A percentile compares a stretch with the other conserved stretches of the same genome.
Conservation (phyloP, 2,888 invertebrate species). For the Ectropis crepuscularia region DNA sequence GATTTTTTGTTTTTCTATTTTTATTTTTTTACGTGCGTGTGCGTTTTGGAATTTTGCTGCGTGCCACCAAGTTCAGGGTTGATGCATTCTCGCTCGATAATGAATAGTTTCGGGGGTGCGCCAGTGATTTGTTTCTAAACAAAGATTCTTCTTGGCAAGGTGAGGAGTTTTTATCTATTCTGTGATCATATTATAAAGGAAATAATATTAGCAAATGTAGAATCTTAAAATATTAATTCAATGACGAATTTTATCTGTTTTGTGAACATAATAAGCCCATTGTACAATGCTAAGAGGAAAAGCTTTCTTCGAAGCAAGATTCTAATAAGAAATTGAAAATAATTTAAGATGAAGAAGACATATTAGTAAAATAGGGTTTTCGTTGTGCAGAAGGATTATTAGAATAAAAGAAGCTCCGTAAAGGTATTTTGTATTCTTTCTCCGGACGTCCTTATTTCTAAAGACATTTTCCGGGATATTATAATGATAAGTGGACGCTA, state of each 20-base stretch:
- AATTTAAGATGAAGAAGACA: no score
- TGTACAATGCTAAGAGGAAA: no score
- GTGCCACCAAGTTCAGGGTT: constrained; percentile 83
- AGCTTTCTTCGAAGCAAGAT: no score
- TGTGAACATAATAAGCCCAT: no score
- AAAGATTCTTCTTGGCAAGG: constrained; percentile 38
- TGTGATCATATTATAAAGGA: neutral
- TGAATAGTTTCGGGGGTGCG: constrained; percentile 57
- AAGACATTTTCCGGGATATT: constrained; percentile 8
- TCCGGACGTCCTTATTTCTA: neutral
- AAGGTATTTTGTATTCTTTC: neutral
- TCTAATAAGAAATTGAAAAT: no score
- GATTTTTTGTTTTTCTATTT: constrained; percentile 50
- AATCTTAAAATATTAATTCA: no score
- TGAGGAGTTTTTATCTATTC: constrained; percentile 28
- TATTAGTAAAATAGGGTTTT: neutral
- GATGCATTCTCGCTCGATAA: constrained; percentile 82
- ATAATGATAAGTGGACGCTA: constrained; percentile 10
- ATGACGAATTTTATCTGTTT: no score
- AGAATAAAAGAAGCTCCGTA: neutral
- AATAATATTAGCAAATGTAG: no score
- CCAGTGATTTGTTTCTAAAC: constrained; percentile 43
- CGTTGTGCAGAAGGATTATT: neutral
- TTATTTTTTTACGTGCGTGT: constrained; percentile 52
- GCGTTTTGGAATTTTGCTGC: constrained; percentile 65